Evolutionary conservation across 1,140 invertebrate species (phyloP), one percentile per base, ranked within the genome.

Genomic region (Bombus fervidus): DNA sequence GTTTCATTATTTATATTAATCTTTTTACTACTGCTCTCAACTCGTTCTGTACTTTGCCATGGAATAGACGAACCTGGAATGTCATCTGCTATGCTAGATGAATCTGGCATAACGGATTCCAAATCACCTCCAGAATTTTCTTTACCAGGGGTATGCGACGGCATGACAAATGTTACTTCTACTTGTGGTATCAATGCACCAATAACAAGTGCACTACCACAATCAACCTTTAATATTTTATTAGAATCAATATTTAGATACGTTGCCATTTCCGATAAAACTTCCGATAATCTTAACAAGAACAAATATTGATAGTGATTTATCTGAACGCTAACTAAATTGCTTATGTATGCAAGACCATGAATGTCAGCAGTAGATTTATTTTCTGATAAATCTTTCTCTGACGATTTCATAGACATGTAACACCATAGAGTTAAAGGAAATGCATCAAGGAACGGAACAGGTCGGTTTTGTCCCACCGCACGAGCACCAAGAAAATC

Each of bases 251-350:
- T 95, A 31, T 97, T 96, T 47, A 99, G 93, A 94, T 98, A 98
- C 4, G 97, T 97, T 4, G 97, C 96, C 94, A 98, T 95, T 93
- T 98, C 97, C 4, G 97, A 96, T 12, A 98, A 91, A n/a, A 97
- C 96, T 95, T 99, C 98, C 39, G 97, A 95, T 72, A 99, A 95
- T 72, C 98, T 95, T 91, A 99, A 94, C 41, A 99, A 94, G 94
- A 99, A 99, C 74, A 99, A 95, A 94, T 97, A 97, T 95, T 99
- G 98, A 94, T 98, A 98, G 94, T 99, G 98, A 95, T 98, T 99
- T 59, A 99, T 95, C 94, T 99, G 98, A 3, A 98, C 94, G 87
- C 97, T 98, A 66, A 98, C 97, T 89, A 98, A 94, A 93, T 97
- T 98, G 25, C 97, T 97, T 77, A 98, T 96, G 81, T 98, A 96